Percentiles rank a stretch among this genome's conserved stretches.
Evolutionary conservation across 2,797 vertebrate genomes (phyloP).

Genomic region (Picus viridis): DNA sequence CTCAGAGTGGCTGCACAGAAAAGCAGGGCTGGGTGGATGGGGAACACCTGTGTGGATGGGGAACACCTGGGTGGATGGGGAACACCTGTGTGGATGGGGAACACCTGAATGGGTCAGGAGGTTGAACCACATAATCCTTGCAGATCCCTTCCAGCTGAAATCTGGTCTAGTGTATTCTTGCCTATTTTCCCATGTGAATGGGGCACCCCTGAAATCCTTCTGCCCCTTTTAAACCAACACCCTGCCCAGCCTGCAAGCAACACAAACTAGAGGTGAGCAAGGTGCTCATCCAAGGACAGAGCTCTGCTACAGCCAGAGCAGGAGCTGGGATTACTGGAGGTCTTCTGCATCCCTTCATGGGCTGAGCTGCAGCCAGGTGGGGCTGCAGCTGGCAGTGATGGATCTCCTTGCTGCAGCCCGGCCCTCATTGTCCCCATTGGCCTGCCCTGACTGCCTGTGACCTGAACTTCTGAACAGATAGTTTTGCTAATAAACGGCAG

Average conservation of each 20-base stretch:
- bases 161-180: neutral
- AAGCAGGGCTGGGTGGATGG: rapidly evolving
- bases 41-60: neutral
- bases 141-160: neutral
- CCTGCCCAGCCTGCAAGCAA: neutral
- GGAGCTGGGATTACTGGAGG: rapidly evolving
- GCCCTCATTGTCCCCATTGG: rapidly evolving
- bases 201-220: neutral
- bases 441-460: rapidly evolving
- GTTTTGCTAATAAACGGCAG: rapidly evolving
- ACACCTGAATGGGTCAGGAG: neutral
- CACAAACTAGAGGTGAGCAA: rapidly evolving
- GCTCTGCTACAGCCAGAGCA: neutral
- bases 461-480: neutral
- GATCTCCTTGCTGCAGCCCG: neutral
- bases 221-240: neutral
- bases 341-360: rapidly evolving
- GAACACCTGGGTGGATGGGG: neutral
- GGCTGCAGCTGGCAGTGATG: neutral
- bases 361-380: neutral
- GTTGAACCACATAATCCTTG: neutral
- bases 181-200: neutral
- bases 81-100: neutral
- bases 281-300: neutral
- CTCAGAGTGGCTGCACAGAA: rapidly evolving